Conservation (phyloP, 2,113 vertebrate genomes). For the Irena cyanogastra region DNA sequence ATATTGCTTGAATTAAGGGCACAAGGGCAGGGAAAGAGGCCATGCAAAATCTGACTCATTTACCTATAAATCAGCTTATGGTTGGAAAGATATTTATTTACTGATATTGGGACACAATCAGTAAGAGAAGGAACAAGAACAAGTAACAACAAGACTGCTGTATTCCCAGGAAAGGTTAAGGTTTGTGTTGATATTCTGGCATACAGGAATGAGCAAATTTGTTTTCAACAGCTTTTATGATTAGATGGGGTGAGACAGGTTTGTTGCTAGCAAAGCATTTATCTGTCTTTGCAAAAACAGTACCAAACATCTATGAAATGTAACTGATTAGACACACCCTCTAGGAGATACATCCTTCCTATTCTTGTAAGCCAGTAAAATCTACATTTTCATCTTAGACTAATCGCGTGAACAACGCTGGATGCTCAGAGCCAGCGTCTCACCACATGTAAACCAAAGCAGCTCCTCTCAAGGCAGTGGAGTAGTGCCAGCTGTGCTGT, state of each 20-base stretch:
- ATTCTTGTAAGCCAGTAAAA: not conserved
- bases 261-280: conserved; percentile 26
- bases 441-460: not conserved
- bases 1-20: not conserved
- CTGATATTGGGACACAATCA: not conserved
- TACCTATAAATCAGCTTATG: not conserved
- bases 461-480: not conserved
- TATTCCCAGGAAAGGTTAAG: not conserved
- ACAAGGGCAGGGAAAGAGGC: not conserved
- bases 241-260: not conserved
- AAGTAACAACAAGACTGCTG: not conserved
- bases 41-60: not conserved
- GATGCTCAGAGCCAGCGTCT: not conserved
- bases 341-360: conserved; percentile 16
- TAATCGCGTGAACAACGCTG: not conserved
- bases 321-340: conserved; percentile 27
- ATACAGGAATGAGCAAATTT: not conserved
- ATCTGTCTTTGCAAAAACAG: not conserved
- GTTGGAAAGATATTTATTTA: not conserved
- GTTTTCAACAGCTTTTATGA: conserved; percentile 25
- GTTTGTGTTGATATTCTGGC: not conserved
- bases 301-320: not conserved
- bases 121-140: not conserved
- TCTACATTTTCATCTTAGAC: conserved; percentile 12
- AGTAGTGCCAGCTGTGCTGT: not conserved